Evolutionary conservation across 35 echinoderm and acorn worm species (phyloP).

Genomic region (Nesometra sesokonis): DNA sequence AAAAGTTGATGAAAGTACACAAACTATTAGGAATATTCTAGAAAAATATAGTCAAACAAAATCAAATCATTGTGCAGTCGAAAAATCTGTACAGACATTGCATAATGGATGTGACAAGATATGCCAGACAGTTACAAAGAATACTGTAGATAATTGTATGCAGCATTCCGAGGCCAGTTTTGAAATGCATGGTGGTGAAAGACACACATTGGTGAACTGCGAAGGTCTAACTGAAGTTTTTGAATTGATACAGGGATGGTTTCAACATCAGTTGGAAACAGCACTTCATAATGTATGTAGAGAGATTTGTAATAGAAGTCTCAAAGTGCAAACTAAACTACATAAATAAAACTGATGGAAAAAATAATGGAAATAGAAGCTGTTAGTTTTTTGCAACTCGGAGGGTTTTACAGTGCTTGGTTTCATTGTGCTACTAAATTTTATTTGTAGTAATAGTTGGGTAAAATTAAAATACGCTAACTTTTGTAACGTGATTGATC

Average conservation of each 20-base stretch:
- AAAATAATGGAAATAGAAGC: too few species aligned
- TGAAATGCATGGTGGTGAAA: neutral
- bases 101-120: neutral
- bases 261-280: neutral
- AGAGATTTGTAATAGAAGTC: too few species aligned
- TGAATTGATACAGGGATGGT: neutral
- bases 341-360: too few species aligned
- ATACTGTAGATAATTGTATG: neutral
- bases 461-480: too few species aligned
- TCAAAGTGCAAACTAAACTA: too few species aligned
- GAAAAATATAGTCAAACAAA: neutral
- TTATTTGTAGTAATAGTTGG: too few species aligned
- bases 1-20: neutral
- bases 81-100: neutral
- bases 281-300: too few species aligned
- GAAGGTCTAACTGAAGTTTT: neutral
- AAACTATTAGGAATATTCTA: neutral
- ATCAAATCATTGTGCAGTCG: neutral
- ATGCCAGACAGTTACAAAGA: neutral
- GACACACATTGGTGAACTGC: neutral
- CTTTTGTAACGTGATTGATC: too few species aligned
- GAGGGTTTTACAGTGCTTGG: too few species aligned
- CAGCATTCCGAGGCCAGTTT: neutral
- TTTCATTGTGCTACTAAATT: too few species aligned
- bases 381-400: too few species aligned